These are phyloP conservation scores for Syngnathus scovelli DNA, from an alignment of 2,113 vertebrate genomes.

Conservation along the genomic window DNA sequence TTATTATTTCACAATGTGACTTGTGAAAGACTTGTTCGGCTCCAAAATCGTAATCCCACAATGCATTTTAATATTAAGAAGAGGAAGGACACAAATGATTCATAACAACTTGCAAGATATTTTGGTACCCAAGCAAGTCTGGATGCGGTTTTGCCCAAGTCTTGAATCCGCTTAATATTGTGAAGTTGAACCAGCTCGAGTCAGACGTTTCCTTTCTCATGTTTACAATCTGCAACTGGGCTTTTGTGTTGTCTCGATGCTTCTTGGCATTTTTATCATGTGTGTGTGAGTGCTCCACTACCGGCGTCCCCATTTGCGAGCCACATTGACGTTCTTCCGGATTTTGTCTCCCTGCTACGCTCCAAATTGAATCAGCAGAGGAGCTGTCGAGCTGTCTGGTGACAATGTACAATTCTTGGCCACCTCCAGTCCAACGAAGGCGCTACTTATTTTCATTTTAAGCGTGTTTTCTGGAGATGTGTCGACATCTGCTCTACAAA, in stretches of 20 bases:
- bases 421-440: background rate
- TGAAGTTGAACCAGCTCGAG: background rate
- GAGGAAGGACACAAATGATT: background rate
- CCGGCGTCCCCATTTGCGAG: background rate
- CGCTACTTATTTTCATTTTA: background rate
- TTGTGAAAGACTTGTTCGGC: background rate
- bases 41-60: background rate
- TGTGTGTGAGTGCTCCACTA: background rate
- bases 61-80: background rate
- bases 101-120: background rate
- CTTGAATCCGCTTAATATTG: background rate
- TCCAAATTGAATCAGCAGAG: conserved; percentile 11
- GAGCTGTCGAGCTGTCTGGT: background rate
- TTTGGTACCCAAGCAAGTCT: background rate
- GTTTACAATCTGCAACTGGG: background rate
- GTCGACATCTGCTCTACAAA: too few species aligned
- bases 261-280: background rate
- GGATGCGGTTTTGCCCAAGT: background rate
- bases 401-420: conserved; percentile 1
- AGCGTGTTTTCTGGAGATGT: background rate
- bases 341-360: too few species aligned
- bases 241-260: background rate
- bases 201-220: background rate
- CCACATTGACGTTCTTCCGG: background rate
- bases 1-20: background rate